Evolutionary conservation across 2,113 vertebrate genomes (phyloP).

Genomic region (Budorcas taxicolor): DNA sequence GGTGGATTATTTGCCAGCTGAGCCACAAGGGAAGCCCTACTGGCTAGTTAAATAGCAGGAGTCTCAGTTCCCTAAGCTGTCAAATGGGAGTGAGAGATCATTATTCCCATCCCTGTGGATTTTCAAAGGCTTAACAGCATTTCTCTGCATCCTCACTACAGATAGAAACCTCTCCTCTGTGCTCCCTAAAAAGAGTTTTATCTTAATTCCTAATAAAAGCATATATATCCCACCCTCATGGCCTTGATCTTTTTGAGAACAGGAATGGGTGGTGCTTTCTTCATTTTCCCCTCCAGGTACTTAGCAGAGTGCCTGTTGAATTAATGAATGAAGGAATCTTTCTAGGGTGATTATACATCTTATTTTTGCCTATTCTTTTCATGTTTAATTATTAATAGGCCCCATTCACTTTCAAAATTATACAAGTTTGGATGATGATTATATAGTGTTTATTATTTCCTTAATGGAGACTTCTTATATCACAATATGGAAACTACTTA

Average conservation of each 20-base stretch:
- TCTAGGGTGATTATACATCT: background rate
- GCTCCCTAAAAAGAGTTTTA: background rate
- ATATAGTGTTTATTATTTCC: background rate
- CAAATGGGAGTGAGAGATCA: background rate
- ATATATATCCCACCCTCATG: background rate
- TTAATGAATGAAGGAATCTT: background rate
- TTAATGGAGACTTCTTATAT: background rate
- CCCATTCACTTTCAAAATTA: background rate
- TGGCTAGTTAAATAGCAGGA: background rate
- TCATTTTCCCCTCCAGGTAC: background rate
- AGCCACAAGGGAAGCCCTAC: background rate
- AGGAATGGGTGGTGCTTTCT: background rate
- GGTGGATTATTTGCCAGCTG: background rate
- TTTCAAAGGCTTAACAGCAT: background rate
- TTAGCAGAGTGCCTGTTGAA: background rate
- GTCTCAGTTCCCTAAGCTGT: background rate
- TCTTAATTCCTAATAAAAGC: background rate
- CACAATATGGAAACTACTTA: slow-evolving; percentile 1
- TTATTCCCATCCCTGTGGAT: background rate
- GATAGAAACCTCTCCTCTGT: background rate
- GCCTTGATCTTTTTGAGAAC: background rate
- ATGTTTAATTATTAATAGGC: slow-evolving; percentile 9
- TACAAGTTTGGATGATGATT: background rate
- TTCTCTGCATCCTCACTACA: background rate
- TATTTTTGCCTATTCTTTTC: background rate